Conservation (phyloP, 1,140 invertebrate species). For the Eciton burchellii region DNA sequence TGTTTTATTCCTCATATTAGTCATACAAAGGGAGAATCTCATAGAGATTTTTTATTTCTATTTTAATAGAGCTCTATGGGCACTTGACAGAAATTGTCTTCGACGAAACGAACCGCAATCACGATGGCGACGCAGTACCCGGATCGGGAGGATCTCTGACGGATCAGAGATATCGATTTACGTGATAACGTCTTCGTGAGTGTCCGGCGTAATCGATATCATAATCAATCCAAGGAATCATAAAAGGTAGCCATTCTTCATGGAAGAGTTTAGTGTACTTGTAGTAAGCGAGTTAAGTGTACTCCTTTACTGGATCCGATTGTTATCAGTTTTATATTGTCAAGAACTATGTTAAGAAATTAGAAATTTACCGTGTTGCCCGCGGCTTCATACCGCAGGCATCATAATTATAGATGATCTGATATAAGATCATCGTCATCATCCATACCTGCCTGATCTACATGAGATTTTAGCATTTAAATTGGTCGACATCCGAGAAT, state of each 20-base stretch:
- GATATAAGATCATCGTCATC: background rate
- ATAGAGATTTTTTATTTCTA: conserved; percentile 5
- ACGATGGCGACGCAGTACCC: conserved; percentile 14
- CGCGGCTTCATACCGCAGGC: background rate
- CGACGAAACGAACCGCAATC: background rate
- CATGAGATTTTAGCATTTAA: background rate
- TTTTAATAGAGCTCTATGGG: background rate
- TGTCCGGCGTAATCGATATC: conserved; percentile 25
- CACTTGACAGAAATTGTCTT: background rate
- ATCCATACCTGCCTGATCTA: background rate
- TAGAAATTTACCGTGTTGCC: background rate
- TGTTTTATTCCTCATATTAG: too few relatives aligned
- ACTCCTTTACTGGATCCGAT: background rate
- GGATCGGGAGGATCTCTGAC: conserved; percentile 53
- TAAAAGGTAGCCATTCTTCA: conserved; percentile 20
- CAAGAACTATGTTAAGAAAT: conserved; percentile 14
- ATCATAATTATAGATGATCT: conserved; percentile 21
- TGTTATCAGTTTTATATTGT: background rate
- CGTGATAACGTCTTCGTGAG: conserved; percentile 44
- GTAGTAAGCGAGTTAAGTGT: conserved; percentile 30
- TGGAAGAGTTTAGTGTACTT: conserved; percentile 46
- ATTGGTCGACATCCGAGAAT: conserved; percentile 84
- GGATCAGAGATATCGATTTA: conserved; percentile 41
- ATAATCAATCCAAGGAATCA: conserved; percentile 16
- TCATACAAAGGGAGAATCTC: background rate